These are phyloP conservation scores for Drosophila micromelanica DNA, from an alignment of 1,140 invertebrate genomes.

Conservation along the genomic window DNA sequence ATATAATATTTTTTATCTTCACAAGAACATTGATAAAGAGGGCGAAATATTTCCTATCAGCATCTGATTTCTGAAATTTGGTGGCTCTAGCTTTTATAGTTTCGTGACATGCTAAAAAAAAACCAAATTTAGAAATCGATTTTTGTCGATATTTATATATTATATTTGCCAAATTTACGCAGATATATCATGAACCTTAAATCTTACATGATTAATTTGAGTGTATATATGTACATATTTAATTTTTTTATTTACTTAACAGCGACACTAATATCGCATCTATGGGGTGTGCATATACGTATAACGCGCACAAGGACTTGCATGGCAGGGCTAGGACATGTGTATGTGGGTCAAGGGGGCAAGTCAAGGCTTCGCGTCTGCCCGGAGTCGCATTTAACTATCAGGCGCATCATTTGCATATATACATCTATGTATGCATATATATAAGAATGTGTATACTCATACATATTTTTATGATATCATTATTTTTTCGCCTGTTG, in stretches of 20 bases:
- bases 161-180: not conserved
- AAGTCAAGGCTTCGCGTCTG: slow-evolving; percentile 15
- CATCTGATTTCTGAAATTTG: no score
- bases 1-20: no score
- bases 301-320: not conserved
- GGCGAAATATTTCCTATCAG: no score
- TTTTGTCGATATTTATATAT: no score
- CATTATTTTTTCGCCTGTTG: slow-evolving; percentile 46
- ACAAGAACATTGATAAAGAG: no score
- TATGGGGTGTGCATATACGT: not conserved
- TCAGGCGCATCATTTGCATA: slow-evolving; percentile 34
- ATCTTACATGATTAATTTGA: slow-evolving; percentile 57
- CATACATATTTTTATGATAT: slow-evolving; percentile 30
- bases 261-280: slow-evolving; percentile 11
- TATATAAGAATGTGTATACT: slow-evolving; percentile 5
- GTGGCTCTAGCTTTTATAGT: no score
- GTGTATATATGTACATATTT: slow-evolving; percentile 8
- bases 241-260: not conserved
- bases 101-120: no score
- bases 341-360: slow-evolving; percentile 41
- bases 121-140: no score
- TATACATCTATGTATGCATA: not conserved
- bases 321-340: not conserved
- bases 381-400: slow-evolving; percentile 15
- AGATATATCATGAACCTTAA: slow-evolving; percentile 12